Conservation (phyloP, 2,888 invertebrate species). For the Spialia ferax region DNA sequence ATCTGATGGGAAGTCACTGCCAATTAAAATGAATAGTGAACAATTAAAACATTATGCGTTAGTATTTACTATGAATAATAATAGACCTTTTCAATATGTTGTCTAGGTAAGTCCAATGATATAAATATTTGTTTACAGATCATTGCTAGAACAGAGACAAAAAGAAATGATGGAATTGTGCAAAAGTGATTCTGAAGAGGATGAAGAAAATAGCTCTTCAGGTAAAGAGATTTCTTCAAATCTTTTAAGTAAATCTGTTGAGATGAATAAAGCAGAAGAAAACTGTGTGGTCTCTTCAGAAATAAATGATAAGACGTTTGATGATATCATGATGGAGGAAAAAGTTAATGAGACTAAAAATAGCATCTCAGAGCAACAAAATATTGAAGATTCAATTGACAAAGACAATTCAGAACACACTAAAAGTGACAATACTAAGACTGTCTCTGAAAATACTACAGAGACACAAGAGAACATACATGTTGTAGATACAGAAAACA, state of each 20-base stretch:
- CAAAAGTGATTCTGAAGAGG: conserved; percentile 90
- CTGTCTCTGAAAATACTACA: background rate
- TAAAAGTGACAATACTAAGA: background rate
- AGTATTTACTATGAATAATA: conserved; percentile 57
- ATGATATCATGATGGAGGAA: conserved; percentile 44
- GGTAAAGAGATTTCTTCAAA: conserved; percentile 32
- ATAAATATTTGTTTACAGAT: conserved; percentile 72
- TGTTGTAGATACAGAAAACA: background rate
- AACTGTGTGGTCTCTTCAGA: conserved; percentile 23
- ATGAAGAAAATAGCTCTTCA: conserved; percentile 47
- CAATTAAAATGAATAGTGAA: conserved; percentile 89
- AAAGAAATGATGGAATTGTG: conserved; percentile 92
- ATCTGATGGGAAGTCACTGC: conserved; percentile 75
- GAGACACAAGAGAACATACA: background rate
- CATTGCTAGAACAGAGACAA: conserved; percentile 90
- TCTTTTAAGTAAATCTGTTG: conserved; percentile 19
- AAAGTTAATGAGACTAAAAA: conserved; percentile 52
- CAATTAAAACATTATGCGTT: conserved; percentile 89
- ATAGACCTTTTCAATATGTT: background rate
- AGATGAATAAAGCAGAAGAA: conserved; percentile 17
- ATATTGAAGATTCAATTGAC: conserved; percentile 31
- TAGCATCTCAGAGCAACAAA: conserved; percentile 47
- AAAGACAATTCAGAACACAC: background rate
- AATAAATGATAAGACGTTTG: conserved; percentile 47
- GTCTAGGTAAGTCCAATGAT: background rate